These are phyloP conservation scores for Eubasilissa regina DNA, from an alignment of 1,140 invertebrate genomes.

Conservation along the genomic window DNA sequence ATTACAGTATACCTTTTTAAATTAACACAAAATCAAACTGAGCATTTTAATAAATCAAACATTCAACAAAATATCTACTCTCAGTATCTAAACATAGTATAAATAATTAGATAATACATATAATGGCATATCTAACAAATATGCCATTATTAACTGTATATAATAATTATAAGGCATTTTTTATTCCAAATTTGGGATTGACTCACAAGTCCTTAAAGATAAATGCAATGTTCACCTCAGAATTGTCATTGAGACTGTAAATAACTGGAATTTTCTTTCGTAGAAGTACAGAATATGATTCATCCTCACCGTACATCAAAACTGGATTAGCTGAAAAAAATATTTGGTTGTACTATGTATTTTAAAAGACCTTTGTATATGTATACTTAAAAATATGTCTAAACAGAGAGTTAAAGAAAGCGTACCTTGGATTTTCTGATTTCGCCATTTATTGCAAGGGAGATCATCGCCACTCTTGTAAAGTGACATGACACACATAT, in stretches of 20 bases:
- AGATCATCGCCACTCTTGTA: constrained; percentile 66
- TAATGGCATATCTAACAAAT: too few species aligned
- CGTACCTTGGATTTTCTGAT: constrained; percentile 59
- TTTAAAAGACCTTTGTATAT: neutral
- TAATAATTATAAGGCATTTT: too few species aligned
- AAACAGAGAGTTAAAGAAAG: neutral
- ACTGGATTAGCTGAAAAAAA: constrained; percentile 65
- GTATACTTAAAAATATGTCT: neutral
- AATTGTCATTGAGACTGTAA: constrained; percentile 72
- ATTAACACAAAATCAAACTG: too few species aligned
- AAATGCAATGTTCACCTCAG: constrained; percentile 61
- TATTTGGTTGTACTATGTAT: too few species aligned
- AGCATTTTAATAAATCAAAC: too few species aligned
- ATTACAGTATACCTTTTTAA: too few species aligned
- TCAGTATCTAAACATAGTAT: too few species aligned
- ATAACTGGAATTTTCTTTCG: constrained; percentile 71
- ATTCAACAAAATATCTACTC: too few species aligned
- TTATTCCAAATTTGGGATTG: too few species aligned
- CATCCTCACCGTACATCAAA: constrained; percentile 74
- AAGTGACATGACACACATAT: constrained; percentile 78
- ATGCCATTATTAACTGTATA: too few species aligned
- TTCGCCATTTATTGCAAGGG: constrained; percentile 68
- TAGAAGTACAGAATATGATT: constrained; percentile 69
- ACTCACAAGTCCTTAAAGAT: too few species aligned
- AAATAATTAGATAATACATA: too few species aligned